phyloP scores from a whole-genome alignment of 2,888 invertebrate genomes.

The Caenorhabditis sp. region DNA sequence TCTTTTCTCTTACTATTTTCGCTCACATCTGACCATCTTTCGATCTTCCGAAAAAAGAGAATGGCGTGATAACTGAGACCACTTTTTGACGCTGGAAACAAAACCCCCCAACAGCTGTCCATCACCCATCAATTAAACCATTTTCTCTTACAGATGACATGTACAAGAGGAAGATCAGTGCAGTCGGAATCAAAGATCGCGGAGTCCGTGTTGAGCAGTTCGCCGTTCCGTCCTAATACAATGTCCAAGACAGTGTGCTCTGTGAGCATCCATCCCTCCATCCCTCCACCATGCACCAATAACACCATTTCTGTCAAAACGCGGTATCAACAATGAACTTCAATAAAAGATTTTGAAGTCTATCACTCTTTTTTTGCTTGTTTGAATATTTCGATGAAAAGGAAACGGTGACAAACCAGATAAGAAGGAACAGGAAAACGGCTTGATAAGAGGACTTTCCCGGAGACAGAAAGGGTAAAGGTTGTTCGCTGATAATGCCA shows the following conservation, averaged over 20 bases:
- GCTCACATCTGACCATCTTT: slow-evolving; percentile 24
- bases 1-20: slow-evolving; percentile 1
- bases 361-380: not conserved
- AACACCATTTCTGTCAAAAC: slow-evolving; percentile 55
- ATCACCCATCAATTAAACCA: not conserved
- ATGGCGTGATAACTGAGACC: slow-evolving; percentile 63
- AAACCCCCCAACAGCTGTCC: slow-evolving; percentile 21
- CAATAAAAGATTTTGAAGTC: slow-evolving; percentile 35
- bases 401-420: slow-evolving; percentile 1
- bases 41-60: slow-evolving; percentile 28
- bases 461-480: slow-evolving; percentile 10
- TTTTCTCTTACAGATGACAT: slow-evolving; percentile 55
- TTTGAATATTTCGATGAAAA: slow-evolving; percentile 23
- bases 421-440: slow-evolving; percentile 13
- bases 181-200: slow-evolving; percentile 53
- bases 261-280: slow-evolving; percentile 41
- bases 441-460: slow-evolving; percentile 18
- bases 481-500: not conserved
- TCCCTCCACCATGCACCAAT: slow-evolving; percentile 45
- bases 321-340: slow-evolving; percentile 45
- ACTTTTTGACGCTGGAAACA: slow-evolving; percentile 11
- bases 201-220: slow-evolving; percentile 63
- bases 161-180: slow-evolving; percentile 50
- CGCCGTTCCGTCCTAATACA: slow-evolving; percentile 58
- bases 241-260: slow-evolving; percentile 33